Evolutionary conservation across 2,797 vertebrate species (phyloP).

Genomic region (Saxicola maurus): DNA sequence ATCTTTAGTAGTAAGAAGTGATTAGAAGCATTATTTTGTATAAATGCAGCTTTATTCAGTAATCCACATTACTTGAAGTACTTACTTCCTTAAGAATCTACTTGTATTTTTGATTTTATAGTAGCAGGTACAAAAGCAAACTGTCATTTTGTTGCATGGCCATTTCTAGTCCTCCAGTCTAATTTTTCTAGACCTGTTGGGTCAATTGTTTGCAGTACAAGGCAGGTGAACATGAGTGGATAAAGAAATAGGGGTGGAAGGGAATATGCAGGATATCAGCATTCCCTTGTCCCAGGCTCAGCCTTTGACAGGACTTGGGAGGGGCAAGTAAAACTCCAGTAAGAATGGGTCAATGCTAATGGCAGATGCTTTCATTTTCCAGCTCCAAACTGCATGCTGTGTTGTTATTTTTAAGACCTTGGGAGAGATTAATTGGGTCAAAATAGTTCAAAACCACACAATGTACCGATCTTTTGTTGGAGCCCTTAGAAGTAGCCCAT

Average conservation of each 20-base stretch:
- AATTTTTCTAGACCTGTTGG: neutral
- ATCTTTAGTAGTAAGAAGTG: neutral
- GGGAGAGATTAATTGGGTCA: neutral
- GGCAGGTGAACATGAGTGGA: neutral
- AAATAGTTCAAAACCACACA: neutral
- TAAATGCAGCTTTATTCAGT: neutral
- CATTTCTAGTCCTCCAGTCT: neutral
- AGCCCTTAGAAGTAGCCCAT: neutral
- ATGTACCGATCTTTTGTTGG: neutral
- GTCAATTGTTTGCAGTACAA: neutral
- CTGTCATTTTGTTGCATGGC: neutral
- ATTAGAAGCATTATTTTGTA: neutral
- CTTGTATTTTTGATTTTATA: neutral
- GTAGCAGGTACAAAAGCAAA: neutral
- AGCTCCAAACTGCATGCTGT: neutral
- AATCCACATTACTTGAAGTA: neutral
- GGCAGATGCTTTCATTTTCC: neutral
- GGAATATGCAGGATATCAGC: neutral
- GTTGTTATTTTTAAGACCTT: neutral
- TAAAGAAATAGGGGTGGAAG: neutral
- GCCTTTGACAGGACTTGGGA: neutral
- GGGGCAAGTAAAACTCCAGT: neutral
- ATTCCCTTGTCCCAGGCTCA: neutral
- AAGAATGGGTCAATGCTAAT: accelerated
- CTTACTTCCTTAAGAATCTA: neutral